Evolutionary conservation across 1,140 invertebrate genomes (phyloP).

Genomic region (Drosophila equinoxialis): DNA sequence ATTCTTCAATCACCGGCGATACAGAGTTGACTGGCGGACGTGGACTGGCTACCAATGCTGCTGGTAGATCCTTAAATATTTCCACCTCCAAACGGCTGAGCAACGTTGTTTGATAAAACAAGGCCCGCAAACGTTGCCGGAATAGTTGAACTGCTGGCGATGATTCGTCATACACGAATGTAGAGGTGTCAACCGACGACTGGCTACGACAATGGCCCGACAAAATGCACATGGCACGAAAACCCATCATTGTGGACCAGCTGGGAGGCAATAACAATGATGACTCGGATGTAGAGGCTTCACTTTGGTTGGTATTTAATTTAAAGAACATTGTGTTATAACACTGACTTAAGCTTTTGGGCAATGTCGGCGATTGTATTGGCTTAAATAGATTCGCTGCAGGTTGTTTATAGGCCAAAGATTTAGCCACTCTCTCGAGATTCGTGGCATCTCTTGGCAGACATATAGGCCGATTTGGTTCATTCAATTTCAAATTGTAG

Average conservation of each 20-base stretch:
- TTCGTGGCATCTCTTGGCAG: constrained; percentile 34
- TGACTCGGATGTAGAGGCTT: neutral
- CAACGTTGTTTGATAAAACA: constrained; percentile 67
- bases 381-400: neutral
- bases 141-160: constrained; percentile 47
- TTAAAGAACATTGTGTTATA: constrained; percentile 41
- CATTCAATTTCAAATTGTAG: constrained; percentile 60
- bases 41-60: constrained; percentile 15
- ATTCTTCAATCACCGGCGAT: neutral
- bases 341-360: constrained; percentile 19
- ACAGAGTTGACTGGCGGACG: constrained; percentile 17
- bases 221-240: constrained; percentile 72
- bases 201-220: constrained; percentile 39
- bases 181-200: neutral
- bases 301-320: neutral
- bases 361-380: constrained; percentile 24
- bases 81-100: constrained; percentile 60
- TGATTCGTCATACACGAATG: constrained; percentile 34
- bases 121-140: constrained; percentile 55
- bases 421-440: constrained; percentile 22
- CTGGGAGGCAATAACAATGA: constrained; percentile 55
- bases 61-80: constrained; percentile 43
- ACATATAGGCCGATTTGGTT: neutral
- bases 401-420: constrained; percentile 28
- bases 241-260: constrained; percentile 70